Evolutionary conservation across 2,113 vertebrate genomes (phyloP).

Genomic region (Tupaia tana): DNA sequence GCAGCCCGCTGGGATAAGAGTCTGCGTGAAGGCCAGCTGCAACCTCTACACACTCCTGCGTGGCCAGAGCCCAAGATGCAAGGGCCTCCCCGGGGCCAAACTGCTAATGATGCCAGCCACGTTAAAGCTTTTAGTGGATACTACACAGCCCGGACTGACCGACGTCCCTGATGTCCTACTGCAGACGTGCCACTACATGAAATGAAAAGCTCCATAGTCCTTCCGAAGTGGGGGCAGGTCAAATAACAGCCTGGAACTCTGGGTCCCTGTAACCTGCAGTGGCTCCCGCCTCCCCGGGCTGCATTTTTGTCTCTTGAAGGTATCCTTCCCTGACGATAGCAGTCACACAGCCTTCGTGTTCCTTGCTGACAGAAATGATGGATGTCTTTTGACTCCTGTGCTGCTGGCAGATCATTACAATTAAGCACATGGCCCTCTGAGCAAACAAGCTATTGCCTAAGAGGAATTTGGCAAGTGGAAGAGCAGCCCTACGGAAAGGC

Average conservation of each 20-base stretch:
- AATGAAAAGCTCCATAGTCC: constrained; percentile 59
- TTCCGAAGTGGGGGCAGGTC: background rate
- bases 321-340: constrained; percentile 58
- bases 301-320: constrained; percentile 61
- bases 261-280: constrained; percentile 43
- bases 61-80: background rate
- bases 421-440: constrained; percentile 63
- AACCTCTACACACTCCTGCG: background rate
- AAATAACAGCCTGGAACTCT: constrained; percentile 45
- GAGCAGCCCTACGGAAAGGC: constrained; percentile 56
- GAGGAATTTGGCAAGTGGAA: constrained; percentile 66
- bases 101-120: background rate
- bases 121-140: constrained; percentile 36
- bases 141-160: background rate
- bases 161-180: constrained; percentile 68
- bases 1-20: background rate
- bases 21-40: constrained; percentile 27
- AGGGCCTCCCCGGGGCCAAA: background rate
- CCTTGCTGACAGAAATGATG: constrained; percentile 67
- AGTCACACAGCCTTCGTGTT: constrained; percentile 39
- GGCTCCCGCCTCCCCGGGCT: background rate
- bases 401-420: constrained; percentile 74
- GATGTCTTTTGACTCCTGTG: constrained; percentile 71
- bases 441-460: constrained; percentile 67
- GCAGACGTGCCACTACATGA: constrained; percentile 39